Evolutionary conservation across 2,888 invertebrate species (phyloP).

Genomic region (Oligia strigilis): DNA sequence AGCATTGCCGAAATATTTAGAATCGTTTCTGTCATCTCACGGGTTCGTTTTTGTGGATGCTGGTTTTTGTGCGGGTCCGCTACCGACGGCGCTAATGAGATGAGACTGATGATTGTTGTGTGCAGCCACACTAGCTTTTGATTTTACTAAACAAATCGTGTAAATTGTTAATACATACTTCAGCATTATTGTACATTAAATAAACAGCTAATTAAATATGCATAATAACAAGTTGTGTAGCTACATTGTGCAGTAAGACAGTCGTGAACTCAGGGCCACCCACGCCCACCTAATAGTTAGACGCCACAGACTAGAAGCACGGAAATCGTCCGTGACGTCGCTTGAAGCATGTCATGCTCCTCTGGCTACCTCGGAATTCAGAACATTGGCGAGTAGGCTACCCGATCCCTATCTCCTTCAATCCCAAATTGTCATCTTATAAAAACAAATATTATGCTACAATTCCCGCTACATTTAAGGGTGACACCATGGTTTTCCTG

Average conservation of each 20-base stretch:
- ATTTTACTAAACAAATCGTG: conserved; percentile 24
- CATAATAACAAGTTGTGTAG: conserved; percentile 39
- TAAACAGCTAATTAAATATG: conserved; percentile 47
- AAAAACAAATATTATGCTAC: conserved; percentile 50
- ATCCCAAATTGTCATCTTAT: conserved; percentile 59
- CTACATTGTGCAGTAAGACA: conserved; percentile 47
- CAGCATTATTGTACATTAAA: conserved; percentile 15
- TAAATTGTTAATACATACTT: conserved; percentile 9
- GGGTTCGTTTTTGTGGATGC: conserved; percentile 78
- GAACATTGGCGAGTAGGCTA: conserved; percentile 38
- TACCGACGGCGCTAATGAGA: conserved; percentile 84
- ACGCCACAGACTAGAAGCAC: conserved; percentile 54
- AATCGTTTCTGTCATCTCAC: conserved; percentile 87
- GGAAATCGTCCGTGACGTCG: conserved; percentile 67
- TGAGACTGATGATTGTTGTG: conserved; percentile 66
- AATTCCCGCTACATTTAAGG: conserved; percentile 29
- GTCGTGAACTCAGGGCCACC: conserved; percentile 76
- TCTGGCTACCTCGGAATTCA: conserved; percentile 46
- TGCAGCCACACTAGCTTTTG: conserved; percentile 38
- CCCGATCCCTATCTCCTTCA: conserved; percentile 52
- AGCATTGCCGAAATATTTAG: conserved; percentile 88
- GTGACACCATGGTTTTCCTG: conserved; percentile 38
- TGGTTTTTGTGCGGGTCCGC: conserved; percentile 78
- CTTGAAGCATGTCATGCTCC: conserved; percentile 56
- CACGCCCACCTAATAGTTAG: conserved; percentile 64